These are phyloP conservation scores for Oreochromis aureus DNA, from an alignment of 2,113 vertebrate species.

Conservation along the genomic window DNA sequence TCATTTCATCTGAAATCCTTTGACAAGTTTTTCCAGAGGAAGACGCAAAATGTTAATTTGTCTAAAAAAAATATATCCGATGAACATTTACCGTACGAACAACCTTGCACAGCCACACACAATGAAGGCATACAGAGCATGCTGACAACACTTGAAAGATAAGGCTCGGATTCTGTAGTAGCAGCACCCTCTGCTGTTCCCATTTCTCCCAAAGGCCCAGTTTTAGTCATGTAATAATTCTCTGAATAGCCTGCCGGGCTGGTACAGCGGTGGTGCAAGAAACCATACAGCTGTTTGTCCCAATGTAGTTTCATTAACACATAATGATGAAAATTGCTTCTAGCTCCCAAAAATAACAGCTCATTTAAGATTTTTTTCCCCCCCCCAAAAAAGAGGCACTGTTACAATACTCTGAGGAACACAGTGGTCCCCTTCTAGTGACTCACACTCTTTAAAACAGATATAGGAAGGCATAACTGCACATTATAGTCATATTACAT, in stretches of 20 bases:
- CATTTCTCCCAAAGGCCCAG: not conserved
- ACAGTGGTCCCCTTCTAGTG: not conserved
- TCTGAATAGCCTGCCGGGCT: not conserved
- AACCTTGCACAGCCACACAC: not conserved
- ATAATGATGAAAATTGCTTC: not conserved
- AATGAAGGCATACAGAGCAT: not conserved
- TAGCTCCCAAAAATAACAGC: not conserved
- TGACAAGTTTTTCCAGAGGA: slow-evolving; percentile 2
- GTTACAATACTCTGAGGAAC: not conserved
- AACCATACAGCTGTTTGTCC: not conserved
- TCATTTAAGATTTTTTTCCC: not conserved
- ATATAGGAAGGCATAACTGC: not conserved
- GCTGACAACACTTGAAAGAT: not conserved
- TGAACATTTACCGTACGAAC: not conserved
- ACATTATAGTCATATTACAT: not conserved
- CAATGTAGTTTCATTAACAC: not conserved
- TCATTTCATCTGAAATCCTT: not conserved
- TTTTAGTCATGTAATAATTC: not conserved
- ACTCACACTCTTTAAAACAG: not conserved
- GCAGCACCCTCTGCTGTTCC: not conserved
- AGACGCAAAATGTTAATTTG: not conserved
- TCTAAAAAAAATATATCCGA: not conserved
- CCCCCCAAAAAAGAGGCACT: not conserved
- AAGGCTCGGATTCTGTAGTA: not conserved
- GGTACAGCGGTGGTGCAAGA: not conserved